phyloP scores from a whole-genome alignment of 2,113 vertebrate species.

The Penelope pileata region DNA sequence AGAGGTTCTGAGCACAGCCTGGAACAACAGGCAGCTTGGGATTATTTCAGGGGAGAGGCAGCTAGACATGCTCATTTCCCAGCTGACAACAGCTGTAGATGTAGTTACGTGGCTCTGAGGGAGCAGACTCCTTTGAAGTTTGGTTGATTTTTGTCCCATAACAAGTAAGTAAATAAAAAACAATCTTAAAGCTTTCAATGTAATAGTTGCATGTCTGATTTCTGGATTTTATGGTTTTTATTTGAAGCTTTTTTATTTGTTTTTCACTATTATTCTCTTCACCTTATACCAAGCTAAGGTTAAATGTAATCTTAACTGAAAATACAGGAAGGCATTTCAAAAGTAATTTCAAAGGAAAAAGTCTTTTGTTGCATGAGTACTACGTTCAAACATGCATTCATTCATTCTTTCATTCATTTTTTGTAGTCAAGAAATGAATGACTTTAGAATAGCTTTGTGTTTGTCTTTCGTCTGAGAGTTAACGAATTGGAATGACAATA shows the following conservation, averaged over 20 bases:
- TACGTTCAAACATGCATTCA: neutral
- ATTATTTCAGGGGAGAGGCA: constrained; percentile 34
- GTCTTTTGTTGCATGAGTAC: neutral
- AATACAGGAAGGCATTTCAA: neutral
- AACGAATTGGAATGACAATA: neutral
- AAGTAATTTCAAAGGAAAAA: neutral
- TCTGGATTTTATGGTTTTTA: neutral
- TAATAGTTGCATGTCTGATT: neutral
- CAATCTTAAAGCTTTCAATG: constrained; percentile 6
- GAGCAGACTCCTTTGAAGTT: constrained; percentile 53
- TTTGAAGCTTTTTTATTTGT: neutral
- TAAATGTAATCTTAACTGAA: neutral
- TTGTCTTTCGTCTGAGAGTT: neutral
- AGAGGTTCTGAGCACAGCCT: constrained; percentile 54
- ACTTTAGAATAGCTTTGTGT: neutral
- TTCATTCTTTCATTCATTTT: neutral
- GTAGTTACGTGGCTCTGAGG: constrained; percentile 21
- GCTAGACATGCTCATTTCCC: constrained; percentile 33
- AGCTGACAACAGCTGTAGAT: constrained; percentile 25
- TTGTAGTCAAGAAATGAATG: neutral
- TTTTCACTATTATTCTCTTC: constrained; percentile 1
- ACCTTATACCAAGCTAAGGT: neutral
- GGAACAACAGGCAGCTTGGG: constrained; percentile 63
- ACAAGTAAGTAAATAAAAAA: constrained; percentile 73
- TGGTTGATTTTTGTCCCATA: constrained; percentile 8